These are phyloP conservation scores for Acanthoscelides obtectus DNA, from an alignment of 2,888 invertebrate genomes.

Conservation along the genomic window DNA sequence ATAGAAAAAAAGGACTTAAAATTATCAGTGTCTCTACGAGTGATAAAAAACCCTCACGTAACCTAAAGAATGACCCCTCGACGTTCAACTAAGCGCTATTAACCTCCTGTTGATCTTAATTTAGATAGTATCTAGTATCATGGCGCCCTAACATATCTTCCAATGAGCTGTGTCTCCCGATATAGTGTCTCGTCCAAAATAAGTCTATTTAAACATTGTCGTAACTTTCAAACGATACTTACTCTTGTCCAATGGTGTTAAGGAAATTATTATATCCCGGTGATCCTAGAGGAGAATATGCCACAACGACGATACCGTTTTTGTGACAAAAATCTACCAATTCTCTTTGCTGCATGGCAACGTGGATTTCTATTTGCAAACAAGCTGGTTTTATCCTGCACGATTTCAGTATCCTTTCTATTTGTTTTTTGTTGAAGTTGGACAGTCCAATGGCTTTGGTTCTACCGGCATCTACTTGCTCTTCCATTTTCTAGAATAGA, in stretches of 20 bases:
- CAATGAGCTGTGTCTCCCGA: no score
- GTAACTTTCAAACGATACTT: no score
- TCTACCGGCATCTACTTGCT: conserved; percentile 59
- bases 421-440: conserved; percentile 69
- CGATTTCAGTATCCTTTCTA: conserved; percentile 56
- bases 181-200: no score
- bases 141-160: no score
- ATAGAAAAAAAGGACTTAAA: no score
- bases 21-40: no score
- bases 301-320: conserved; percentile 46
- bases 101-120: no score
- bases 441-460: conserved; percentile 75
- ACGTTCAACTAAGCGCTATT: no score
- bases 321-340: conserved; percentile 44
- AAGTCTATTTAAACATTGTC: no score
- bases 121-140: no score
- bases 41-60: no score
- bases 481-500: conserved; percentile 53
- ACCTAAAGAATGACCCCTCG: no score
- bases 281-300: conserved; percentile 52
- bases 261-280: conserved; percentile 41
- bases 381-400: conserved; percentile 57
- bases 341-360: conserved; percentile 50
- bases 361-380: conserved; percentile 62
- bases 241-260: conserved; percentile 12